Conservation (phyloP, 2,797 vertebrate species). For the Micromesistius poutassou region DNA sequence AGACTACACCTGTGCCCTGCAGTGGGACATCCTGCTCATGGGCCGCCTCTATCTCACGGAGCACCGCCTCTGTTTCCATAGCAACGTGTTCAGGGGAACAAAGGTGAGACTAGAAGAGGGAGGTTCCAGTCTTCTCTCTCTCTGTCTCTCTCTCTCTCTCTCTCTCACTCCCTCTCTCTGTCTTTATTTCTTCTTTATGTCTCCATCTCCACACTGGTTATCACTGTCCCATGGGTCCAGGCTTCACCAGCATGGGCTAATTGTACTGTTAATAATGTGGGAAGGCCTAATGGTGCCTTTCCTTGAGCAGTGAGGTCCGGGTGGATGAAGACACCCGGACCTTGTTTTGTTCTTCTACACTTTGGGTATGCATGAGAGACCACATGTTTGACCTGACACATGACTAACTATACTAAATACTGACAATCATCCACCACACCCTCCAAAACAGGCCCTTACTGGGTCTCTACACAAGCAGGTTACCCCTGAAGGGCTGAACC, state of each 20-base stretch:
- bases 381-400: not conserved
- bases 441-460: not conserved
- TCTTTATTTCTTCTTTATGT: not conserved
- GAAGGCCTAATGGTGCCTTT: not conserved
- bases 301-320: not conserved
- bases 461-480: too few species aligned
- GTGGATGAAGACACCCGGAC: not conserved
- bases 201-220: not conserved
- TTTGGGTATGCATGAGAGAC: not conserved
- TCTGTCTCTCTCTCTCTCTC: not conserved
- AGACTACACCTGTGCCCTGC: slow-evolving; percentile 93
- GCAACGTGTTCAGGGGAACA: slow-evolving; percentile 92
- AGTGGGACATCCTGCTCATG: slow-evolving; percentile 91
- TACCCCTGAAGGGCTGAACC: not conserved
- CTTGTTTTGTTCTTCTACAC: not conserved
- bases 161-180: too few species aligned
- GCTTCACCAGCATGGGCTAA: not conserved
- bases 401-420: not conserved
- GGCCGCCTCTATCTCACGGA: slow-evolving; percentile 89
- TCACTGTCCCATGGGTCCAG: not conserved
- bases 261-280: not conserved
- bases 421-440: not conserved
- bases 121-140: not conserved
- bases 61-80: slow-evolving; percentile 93
- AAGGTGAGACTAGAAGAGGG: slow-evolving; percentile 73